Conservation (phyloP, 2,113 vertebrate species). For the Dromaius novaehollandiae region DNA sequence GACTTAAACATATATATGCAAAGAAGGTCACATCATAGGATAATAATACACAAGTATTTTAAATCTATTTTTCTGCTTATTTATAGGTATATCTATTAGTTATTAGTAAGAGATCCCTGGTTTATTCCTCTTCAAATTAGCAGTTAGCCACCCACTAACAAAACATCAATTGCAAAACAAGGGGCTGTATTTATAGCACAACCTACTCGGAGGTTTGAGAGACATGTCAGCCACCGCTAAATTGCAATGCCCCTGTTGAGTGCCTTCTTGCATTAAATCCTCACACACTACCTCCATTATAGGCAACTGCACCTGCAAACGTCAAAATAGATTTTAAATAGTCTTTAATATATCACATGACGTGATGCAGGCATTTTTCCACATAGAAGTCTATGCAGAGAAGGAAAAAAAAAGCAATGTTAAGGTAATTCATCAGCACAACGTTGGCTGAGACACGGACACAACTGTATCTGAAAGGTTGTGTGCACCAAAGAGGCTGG, state of each 20-base stretch:
- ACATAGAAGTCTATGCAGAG: fast-evolving
- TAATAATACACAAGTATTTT: constrained; percentile 17
- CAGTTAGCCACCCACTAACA: constrained; percentile 69
- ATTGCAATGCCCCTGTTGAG: constrained; percentile 44
- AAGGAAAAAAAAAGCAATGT: not conserved
- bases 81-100: constrained; percentile 39
- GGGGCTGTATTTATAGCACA: constrained; percentile 57
- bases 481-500: not conserved
- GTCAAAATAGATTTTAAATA: not conserved
- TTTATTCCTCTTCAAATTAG: constrained; percentile 71
- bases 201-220: constrained; percentile 47
- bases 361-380: not conserved
- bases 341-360: not conserved
- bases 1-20: constrained; percentile 12
- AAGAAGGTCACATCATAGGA: not conserved
- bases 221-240: constrained; percentile 41
- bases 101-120: constrained; percentile 67
- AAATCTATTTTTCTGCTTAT: too few species aligned
- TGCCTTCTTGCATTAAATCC: constrained; percentile 27
- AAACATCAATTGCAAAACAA: constrained; percentile 70
- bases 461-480: not conserved
- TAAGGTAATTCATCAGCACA: not conserved
- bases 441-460: not conserved
- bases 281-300: not conserved
- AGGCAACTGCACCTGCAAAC: not conserved